phyloP scores from a whole-genome alignment of 2,113 vertebrate species.

The Phylloscopus trochiloides region DNA sequence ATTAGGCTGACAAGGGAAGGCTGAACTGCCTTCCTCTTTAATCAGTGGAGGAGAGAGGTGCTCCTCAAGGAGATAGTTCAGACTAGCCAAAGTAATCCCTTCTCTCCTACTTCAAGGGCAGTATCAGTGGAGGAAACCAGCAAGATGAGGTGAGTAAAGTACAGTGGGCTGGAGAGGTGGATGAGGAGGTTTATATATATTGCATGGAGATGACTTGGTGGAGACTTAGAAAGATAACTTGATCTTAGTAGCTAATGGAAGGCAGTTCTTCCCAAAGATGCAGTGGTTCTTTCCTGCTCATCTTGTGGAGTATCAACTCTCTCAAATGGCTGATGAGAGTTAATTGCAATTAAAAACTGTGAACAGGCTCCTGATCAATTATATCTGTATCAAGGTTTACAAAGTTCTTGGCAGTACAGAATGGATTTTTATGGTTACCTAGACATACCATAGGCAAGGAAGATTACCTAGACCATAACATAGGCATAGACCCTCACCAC shows the following conservation, averaged over 20 bases:
- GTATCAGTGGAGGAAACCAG: neutral
- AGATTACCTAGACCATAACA: neutral
- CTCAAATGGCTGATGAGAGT: neutral
- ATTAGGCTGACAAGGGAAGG: neutral
- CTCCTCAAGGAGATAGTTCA: neutral
- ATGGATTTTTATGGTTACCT: neutral
- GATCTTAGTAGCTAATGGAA: neutral
- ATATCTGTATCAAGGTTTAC: neutral
- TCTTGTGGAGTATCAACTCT: neutral
- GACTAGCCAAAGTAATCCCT: neutral
- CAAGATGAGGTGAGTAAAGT: neutral
- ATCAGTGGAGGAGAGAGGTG: neutral
- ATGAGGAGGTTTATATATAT: neutral
- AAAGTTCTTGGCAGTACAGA: neutral
- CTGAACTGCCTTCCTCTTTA: neutral
- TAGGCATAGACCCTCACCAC: neutral
- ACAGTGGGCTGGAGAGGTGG: neutral
- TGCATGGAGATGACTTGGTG: neutral
- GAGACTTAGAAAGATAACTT: neutral
- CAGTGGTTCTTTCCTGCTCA: neutral
- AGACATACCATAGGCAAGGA: neutral
- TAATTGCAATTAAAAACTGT: neutral
- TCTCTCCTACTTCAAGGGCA: neutral
- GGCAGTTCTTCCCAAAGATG: neutral
- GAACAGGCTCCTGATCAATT: neutral